phyloP scores from a whole-genome alignment of 2,888 invertebrate genomes.

The Drymonia ruficornis region DNA sequence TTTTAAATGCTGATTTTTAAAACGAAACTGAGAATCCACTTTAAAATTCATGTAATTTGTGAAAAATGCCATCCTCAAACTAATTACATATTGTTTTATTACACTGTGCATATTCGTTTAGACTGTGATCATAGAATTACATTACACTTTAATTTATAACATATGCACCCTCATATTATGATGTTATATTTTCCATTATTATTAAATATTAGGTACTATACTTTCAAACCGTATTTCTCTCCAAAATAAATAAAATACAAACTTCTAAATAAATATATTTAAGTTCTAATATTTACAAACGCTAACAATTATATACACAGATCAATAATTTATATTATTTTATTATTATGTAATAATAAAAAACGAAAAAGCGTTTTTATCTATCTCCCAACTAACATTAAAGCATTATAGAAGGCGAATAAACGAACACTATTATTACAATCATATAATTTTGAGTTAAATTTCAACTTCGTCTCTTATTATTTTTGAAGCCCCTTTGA shows the following conservation, averaged over 20 bases:
- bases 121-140: conserved; percentile 56
- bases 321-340: conserved; percentile 66
- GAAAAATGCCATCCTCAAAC: conserved; percentile 18
- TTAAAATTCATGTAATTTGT: too few species aligned
- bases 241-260: conserved; percentile 57
- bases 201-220: conserved; percentile 39
- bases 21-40: too few species aligned
- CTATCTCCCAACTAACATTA: conserved; percentile 73
- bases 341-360: conserved; percentile 34
- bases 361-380: conserved; percentile 61
- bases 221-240: conserved; percentile 47
- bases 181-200: conserved; percentile 40
- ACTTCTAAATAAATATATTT: conserved; percentile 68
- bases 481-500: conserved; percentile 10
- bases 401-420: conserved; percentile 82
- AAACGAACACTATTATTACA: conserved; percentile 70
- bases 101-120: conserved; percentile 60
- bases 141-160: conserved; percentile 44
- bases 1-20: too few species aligned
- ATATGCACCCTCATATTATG: conserved; percentile 56
- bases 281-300: conserved; percentile 74
- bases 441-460: conserved; percentile 45
- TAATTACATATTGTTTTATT: conserved; percentile 39
- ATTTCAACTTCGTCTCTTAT: conserved; percentile 20
- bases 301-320: conserved; percentile 81